Conservation (phyloP, 2,797 vertebrate species). For the Chromis chromis region DNA sequence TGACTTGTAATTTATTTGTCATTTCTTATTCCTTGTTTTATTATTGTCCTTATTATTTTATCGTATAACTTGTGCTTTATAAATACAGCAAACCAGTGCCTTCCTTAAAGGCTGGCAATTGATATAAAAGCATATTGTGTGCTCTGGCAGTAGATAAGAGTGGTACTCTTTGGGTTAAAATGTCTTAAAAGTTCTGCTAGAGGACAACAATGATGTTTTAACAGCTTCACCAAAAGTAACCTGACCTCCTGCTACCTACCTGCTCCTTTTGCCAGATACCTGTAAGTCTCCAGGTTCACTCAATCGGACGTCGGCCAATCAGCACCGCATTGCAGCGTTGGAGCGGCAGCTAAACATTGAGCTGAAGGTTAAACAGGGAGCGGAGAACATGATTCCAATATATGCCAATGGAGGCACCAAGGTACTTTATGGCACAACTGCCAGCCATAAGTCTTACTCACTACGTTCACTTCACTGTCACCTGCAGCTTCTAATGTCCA, state of each 20-base stretch:
- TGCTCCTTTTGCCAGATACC: conserved; percentile 72
- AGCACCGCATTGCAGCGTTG: conserved; percentile 87
- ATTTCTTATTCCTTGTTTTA: too few species aligned
- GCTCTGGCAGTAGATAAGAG: background rate
- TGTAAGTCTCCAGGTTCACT: conserved; percentile 75
- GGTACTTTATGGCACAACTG: conserved; percentile 65
- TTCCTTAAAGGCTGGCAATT: background rate
- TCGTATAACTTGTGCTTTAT: too few species aligned
- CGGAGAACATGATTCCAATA: conserved; percentile 95
- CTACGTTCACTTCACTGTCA: background rate
- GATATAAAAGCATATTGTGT: too few species aligned
- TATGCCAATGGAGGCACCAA: conserved; percentile 89
- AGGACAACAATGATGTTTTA: background rate
- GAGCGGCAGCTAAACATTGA: conserved; percentile 94
- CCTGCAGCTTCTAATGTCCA: background rate
- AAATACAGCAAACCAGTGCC: background rate
- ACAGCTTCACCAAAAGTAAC: background rate
- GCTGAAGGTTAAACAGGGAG: conserved; percentile 93
- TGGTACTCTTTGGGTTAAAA: background rate
- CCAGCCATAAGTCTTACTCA: background rate
- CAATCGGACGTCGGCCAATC: conserved; percentile 79
- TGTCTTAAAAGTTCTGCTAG: background rate
- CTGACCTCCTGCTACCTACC: background rate
- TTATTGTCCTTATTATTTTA: too few species aligned
- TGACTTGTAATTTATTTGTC: too few species aligned